Base-by-base conservation (phyloP, 2,797 vertebrate species). In the Gadopsis bispinosus region DNA sequence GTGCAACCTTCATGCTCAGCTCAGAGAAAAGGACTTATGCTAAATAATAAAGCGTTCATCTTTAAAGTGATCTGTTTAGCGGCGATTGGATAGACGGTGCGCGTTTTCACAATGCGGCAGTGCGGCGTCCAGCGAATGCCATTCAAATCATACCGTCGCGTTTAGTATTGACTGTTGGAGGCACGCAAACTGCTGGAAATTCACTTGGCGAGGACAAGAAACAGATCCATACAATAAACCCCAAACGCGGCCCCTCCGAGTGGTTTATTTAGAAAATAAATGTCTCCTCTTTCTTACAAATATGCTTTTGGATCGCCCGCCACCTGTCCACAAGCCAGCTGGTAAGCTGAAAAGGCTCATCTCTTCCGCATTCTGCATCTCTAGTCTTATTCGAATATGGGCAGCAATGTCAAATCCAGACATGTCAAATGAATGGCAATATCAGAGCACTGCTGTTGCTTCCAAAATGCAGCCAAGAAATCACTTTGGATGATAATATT, bases 241-340 rank as follows among this genome's bases (percentile, higher is more conserved):
- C 47, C 35, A 29, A 77, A 67, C 7, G 45, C 22, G 47, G 60
- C n/a, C 8, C 11, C 5, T n/a, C 16, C 60, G 26, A 70, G 43
- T 6, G 4, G n/a, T 48, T 72, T 54, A 35, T 60, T 55, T 64
- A 31, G 35, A 75, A 65, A 63, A 56, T 39, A 13, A 22, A 22
- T 26, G 17, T 5, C 43, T 77, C 47, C 19, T 54, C 7, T 63
- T 63, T 41, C 31, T 29, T 12, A 47, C 11, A 31, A 54, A 65
- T 61, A 39, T 47, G 45, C 48, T 50, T 16, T 35, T n/a, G 43
- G 55, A 47, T 62, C 20, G 11, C 22, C 29, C 54, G 75, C 43
- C 59, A 41, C 71, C 47, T 64, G 48, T 76, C 19, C 43, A 22
- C 22, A 6, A 59, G 60, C 65, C 76, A 79, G 35, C 39, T 69